Conservation (phyloP, 2,888 invertebrate species). For the Nemapogon koenigi region DNA sequence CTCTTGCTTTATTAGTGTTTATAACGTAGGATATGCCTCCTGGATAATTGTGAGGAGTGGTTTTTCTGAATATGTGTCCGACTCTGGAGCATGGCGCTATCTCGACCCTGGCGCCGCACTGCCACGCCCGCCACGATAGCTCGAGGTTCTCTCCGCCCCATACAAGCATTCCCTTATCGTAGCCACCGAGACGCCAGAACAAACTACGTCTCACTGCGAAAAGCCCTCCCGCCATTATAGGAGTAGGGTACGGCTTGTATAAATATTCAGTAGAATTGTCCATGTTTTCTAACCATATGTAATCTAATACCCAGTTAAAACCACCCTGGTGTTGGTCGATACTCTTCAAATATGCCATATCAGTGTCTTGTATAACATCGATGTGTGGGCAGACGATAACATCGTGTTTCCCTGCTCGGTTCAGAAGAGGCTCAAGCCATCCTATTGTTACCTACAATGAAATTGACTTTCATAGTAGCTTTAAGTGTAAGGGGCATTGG, state of each 20-base stretch:
- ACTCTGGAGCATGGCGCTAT: constrained; percentile 94
- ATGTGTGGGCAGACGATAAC: constrained; percentile 57
- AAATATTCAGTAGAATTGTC: constrained; percentile 67
- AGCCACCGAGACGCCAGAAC: constrained; percentile 85
- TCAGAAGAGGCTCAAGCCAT: constrained; percentile 66
- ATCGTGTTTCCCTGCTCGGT: constrained; percentile 57
- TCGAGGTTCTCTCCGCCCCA: constrained; percentile 99
- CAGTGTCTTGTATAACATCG: constrained; percentile 88
- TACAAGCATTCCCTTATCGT: constrained; percentile 78
- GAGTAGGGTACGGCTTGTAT: constrained; percentile 76
- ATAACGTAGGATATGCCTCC: constrained; percentile 90
- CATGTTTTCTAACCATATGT: constrained; percentile 79
- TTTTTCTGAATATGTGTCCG: constrained; percentile 90
- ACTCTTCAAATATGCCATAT: constrained; percentile 92
- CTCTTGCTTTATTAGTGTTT: constrained; percentile 89
- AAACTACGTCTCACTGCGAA: constrained; percentile 86
- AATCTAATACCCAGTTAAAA: constrained; percentile 97
- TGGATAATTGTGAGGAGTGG: constrained; percentile 94
- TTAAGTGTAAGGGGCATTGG: too few species aligned
- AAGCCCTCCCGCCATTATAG: constrained; percentile 95
- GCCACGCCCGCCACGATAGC: constrained; percentile 95
- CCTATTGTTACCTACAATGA: constrained; percentile 65
- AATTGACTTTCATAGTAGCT: too few species aligned
- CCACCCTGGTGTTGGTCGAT: constrained; percentile 98
- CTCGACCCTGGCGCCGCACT: constrained; percentile 90